Conservation (phyloP, 2,888 invertebrate species). For the Pachydiplax longipennis region DNA sequence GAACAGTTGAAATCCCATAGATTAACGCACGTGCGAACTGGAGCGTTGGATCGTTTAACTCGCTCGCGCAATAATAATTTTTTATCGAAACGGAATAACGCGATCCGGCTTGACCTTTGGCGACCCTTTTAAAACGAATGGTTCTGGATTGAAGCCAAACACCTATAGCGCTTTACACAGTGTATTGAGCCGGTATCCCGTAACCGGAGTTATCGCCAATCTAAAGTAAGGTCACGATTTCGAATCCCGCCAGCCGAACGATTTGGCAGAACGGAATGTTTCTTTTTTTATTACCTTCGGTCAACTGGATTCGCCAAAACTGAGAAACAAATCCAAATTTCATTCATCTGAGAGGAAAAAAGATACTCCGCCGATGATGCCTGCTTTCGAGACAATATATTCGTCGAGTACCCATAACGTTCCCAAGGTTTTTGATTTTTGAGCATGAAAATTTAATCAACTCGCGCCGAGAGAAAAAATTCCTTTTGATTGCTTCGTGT, state of each 20-base stretch:
- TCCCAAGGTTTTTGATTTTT: too few relatives aligned
- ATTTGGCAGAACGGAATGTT: conserved; percentile 6
- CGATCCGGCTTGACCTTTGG: conserved; percentile 25
- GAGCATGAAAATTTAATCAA: too few relatives aligned
- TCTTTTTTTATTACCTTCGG: not conserved
- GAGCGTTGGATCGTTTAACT: conserved; percentile 3
- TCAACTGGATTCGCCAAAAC: not conserved
- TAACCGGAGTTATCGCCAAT: conserved; percentile 9
- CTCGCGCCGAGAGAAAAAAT: too few relatives aligned
- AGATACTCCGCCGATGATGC: too few relatives aligned
- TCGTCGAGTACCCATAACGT: too few relatives aligned
- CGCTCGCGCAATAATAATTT: conserved; percentile 8
- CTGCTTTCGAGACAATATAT: too few relatives aligned
- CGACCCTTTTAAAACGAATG: conserved; percentile 41
- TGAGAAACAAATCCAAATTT: not conserved
- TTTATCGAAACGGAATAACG: conserved; percentile 28
- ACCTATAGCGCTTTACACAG: conserved; percentile 6
- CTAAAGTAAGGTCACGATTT: conserved; percentile 36
- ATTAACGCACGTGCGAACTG: conserved; percentile 9
- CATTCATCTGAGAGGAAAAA: not conserved
- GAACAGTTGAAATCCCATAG: not conserved
- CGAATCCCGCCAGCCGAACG: conserved; percentile 22
- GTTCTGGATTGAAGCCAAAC: conserved; percentile 29
- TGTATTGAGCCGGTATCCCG: conserved; percentile 10
- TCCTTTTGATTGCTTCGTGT: too few relatives aligned